A percentile compares a stretch with the other conserved stretches of the same genome.
Evolutionary conservation across 2,888 invertebrate species (phyloP).

Genomic region (Homarus gammarus): DNA sequence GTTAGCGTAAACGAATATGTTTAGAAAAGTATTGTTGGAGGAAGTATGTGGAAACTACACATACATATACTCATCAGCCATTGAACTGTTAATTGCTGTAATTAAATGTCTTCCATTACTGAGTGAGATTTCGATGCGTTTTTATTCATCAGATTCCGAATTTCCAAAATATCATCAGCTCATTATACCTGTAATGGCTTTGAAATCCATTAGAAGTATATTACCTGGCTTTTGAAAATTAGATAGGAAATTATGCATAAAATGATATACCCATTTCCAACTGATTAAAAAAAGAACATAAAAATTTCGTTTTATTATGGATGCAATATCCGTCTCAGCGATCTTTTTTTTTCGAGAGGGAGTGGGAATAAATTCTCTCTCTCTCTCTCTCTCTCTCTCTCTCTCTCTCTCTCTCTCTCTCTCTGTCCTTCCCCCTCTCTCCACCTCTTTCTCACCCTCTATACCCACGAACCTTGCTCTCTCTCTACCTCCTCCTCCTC

Average conservation of each 20-base stretch:
- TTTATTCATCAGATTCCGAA: constrained; percentile 31
- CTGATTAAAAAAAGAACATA: constrained; percentile 33
- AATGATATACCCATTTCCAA: constrained; percentile 22
- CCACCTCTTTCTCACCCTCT: too few species aligned
- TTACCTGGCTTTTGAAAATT: constrained; percentile 51
- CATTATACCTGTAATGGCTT: constrained; percentile 45
- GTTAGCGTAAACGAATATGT: too few species aligned
- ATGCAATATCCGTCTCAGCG: background rate
- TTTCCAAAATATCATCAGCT: constrained; percentile 31
- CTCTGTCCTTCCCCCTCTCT: background rate
- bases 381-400: constrained; percentile 31
- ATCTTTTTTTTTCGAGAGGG: background rate
- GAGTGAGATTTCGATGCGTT: constrained; percentile 7
- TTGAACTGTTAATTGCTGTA: too few species aligned
- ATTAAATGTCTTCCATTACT: constrained; percentile 52
- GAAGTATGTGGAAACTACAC: too few species aligned
- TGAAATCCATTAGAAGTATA: constrained; percentile 61
- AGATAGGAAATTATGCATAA: constrained; percentile 56
- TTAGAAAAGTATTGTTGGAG: too few species aligned
- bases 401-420: constrained; percentile 30
- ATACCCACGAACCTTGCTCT: too few species aligned
- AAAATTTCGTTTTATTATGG: constrained; percentile 8
- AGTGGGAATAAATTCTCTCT: background rate
- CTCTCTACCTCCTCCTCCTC: too few species aligned
- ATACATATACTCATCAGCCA: too few species aligned